phyloP scores from a whole-genome alignment of 2,113 vertebrate species.

The Typhlomys cinereus region DNA sequence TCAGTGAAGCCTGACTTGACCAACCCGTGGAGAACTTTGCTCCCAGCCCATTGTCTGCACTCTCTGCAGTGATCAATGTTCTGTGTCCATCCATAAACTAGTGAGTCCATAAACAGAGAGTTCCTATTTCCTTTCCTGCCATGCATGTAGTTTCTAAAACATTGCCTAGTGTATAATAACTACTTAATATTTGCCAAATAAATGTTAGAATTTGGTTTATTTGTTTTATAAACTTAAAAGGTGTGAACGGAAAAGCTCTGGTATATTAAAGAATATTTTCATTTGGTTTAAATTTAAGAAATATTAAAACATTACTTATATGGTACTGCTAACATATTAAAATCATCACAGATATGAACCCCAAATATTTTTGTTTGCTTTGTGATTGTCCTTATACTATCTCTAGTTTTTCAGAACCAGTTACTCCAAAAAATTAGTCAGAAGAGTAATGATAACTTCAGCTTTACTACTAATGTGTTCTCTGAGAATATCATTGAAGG shows the following conservation, averaged over 20 bases:
- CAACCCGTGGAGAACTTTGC: background rate
- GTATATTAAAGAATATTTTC: background rate
- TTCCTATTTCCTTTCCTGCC: background rate
- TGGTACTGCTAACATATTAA: background rate
- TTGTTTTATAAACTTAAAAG: background rate
- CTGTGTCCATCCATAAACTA: background rate
- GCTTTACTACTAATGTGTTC: background rate
- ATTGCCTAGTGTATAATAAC: background rate
- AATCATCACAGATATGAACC: background rate
- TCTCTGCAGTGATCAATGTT: background rate
- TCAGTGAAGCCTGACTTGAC: background rate
- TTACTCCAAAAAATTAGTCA: background rate
- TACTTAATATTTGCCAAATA: background rate
- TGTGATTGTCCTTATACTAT: background rate
- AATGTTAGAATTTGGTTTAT: background rate
- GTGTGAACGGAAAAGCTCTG: background rate
- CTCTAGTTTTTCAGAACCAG: background rate
- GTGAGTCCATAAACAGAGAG: background rate
- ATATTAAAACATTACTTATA: background rate
- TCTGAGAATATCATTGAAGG: background rate
- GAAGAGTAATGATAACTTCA: background rate
- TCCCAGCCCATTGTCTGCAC: background rate
- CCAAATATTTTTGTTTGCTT: background rate
- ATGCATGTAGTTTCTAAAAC: background rate
- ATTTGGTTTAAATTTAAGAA: background rate